Evolutionary conservation across 92 coral and sea anemone genomes (phyloP).

Genomic region (Porites divaricata): DNA sequence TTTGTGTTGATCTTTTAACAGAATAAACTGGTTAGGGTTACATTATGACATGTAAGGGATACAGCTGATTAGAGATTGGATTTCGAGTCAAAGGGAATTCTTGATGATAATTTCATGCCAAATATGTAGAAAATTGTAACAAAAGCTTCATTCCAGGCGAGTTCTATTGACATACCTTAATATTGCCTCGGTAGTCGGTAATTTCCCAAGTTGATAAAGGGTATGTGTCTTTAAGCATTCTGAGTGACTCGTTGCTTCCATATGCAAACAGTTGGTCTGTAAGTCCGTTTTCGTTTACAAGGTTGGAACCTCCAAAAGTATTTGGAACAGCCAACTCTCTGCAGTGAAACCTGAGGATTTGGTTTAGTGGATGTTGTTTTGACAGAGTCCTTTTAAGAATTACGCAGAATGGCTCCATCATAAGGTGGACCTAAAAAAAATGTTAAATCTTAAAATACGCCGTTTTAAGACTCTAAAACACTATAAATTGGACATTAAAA

Average conservation of each 20-base stretch:
- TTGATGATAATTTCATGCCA: too few species aligned
- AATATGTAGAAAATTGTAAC: too few species aligned
- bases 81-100: too few species aligned
- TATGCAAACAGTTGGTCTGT: conserved; percentile 49
- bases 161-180: not conserved
- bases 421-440: conserved; percentile 35
- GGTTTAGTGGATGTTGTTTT: conserved; percentile 60
- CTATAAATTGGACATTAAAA: too few species aligned
- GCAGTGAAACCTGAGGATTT: conserved; percentile 73
- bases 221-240: conserved; percentile 41
- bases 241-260: conserved; percentile 59
- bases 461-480: too few species aligned
- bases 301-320: conserved; percentile 57
- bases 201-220: conserved; percentile 48
- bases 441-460: not conserved
- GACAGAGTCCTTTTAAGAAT: conserved; percentile 59
- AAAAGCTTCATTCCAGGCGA: too few species aligned
- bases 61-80: too few species aligned
- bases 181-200: conserved; percentile 44
- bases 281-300: conserved; percentile 2
- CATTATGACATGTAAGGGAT: too few species aligned
- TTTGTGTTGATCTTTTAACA: too few species aligned
- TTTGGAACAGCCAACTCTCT: conserved; percentile 63
- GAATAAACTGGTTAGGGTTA: too few species aligned
- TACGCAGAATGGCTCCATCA: conserved; percentile 68